phyloP scores from a whole-genome alignment of 2,797 vertebrate genomes.

The Dicrostonyx torquatus region DNA sequence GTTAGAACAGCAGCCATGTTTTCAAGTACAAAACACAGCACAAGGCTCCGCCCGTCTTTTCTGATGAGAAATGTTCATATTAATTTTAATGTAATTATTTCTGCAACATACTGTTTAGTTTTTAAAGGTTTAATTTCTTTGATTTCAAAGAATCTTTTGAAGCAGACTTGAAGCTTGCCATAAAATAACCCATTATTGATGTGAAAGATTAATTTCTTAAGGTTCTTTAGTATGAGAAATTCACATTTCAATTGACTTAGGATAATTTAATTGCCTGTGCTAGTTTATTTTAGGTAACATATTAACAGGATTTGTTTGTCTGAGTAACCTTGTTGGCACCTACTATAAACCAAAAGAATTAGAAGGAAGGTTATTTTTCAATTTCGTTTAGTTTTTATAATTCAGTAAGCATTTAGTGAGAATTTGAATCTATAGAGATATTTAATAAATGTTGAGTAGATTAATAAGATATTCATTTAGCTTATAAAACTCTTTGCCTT shows the following conservation, averaged over 20 bases:
- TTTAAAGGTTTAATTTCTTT: constrained; percentile 54
- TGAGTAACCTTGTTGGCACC: constrained; percentile 19
- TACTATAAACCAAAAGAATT: constrained; percentile 36
- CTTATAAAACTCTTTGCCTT: neutral
- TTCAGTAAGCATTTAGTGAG: constrained; percentile 41
- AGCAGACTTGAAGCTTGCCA: constrained; percentile 20
- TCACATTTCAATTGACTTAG: constrained; percentile 40
- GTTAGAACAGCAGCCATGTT: neutral
- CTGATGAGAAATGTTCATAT: constrained; percentile 40
- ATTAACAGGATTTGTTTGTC: constrained; percentile 52
- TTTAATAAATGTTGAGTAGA: constrained; percentile 47
- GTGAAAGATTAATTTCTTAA: constrained; percentile 52
- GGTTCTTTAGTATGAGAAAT: constrained; percentile 11
- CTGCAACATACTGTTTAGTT: constrained; percentile 28
- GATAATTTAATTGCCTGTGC: constrained; percentile 43
- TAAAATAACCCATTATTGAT: neutral
- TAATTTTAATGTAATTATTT: constrained; percentile 59
- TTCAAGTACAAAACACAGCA: constrained; percentile 21
- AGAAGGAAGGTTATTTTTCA: neutral
- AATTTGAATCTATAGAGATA: constrained; percentile 24
- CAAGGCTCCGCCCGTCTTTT: constrained; percentile 20
- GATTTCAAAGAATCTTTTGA: constrained; percentile 40
- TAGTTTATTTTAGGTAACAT: constrained; percentile 52
- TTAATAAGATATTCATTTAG: constrained; percentile 18
- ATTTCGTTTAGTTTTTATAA: constrained; percentile 44